A percentile compares a stretch with the other conserved stretches of the same genome.
These are phyloP conservation scores for Grus americana DNA, from an alignment of 2,113 vertebrate genomes.

Conservation along the genomic window DNA sequence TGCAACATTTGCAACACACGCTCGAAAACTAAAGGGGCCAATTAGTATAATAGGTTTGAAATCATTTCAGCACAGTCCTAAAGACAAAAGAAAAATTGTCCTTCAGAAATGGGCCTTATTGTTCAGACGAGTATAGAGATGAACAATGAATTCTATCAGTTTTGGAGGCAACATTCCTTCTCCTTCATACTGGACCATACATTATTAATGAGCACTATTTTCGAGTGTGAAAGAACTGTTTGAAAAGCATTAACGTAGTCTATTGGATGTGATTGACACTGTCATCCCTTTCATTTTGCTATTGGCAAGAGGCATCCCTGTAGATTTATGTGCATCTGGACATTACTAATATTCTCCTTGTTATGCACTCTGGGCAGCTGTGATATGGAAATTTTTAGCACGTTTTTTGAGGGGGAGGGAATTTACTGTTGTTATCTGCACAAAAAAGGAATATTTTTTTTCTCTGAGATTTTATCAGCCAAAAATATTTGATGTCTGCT, in stretches of 20 bases:
- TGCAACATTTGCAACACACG: neutral
- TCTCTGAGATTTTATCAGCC: slow-evolving; percentile 43
- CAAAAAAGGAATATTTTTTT: slow-evolving; percentile 22
- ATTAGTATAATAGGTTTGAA: slow-evolving; percentile 77
- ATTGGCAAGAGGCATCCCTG: slow-evolving; percentile 77
- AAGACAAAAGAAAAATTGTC: slow-evolving; percentile 76
- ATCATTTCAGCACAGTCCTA: slow-evolving; percentile 64
- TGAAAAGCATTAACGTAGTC: slow-evolving; percentile 84
- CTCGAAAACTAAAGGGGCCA: slow-evolving; percentile 54
- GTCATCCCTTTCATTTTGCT: slow-evolving; percentile 81
- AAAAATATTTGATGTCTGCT: slow-evolving; percentile 49
- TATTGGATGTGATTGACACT: slow-evolving; percentile 85
- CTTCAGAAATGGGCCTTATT: slow-evolving; percentile 71
- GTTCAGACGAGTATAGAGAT: slow-evolving; percentile 37
- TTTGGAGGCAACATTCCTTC: slow-evolving; percentile 72
- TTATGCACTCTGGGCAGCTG: slow-evolving; percentile 75
- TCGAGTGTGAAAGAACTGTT: slow-evolving; percentile 80
- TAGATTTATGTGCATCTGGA: slow-evolving; percentile 82
- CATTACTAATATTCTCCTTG: slow-evolving; percentile 81
- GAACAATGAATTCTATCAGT: slow-evolving; percentile 77
- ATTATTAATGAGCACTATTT: slow-evolving; percentile 87
- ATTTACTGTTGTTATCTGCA: slow-evolving; percentile 52
- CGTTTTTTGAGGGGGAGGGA: neutral
- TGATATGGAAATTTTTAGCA: slow-evolving; percentile 79
- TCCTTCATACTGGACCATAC: slow-evolving; percentile 73